Evolutionary conservation across 2,888 invertebrate genomes (phyloP).

Genomic region (Cremastinae sp.): DNA sequence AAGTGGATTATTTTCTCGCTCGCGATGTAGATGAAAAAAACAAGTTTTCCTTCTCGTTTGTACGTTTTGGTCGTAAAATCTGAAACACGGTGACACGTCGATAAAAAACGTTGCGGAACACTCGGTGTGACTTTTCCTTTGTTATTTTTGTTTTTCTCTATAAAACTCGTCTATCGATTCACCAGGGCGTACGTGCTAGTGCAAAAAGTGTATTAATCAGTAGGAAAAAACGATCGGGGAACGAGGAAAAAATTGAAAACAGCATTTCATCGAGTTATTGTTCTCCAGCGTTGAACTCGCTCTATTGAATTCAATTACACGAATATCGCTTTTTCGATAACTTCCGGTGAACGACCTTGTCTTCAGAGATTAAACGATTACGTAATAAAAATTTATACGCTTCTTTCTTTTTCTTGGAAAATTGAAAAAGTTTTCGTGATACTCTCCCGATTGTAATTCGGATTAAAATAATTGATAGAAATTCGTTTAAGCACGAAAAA

Average conservation of each 20-base stretch:
- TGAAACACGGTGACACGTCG: constrained; percentile 14
- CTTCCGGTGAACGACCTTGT: constrained; percentile 3
- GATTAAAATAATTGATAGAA: too few relatives aligned
- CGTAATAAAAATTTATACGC: constrained; percentile 11
- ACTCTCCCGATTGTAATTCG: too few relatives aligned
- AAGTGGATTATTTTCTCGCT: constrained; percentile 2
- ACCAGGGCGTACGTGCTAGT: constrained; percentile 6
- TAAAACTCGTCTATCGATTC: constrained; percentile 37
- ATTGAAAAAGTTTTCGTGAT: not conserved
- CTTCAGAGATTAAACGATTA: constrained; percentile 27
- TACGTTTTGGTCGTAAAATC: constrained; percentile 17
- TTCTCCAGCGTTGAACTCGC: constrained; percentile 17
- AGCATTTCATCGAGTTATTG: constrained; percentile 27
- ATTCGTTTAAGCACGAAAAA: too few relatives aligned
- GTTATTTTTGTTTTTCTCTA: constrained; percentile 13
- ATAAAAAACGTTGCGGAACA: constrained; percentile 35
- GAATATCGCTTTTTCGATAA: constrained; percentile 42
- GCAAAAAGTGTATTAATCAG: constrained; percentile 40
- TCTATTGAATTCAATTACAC: constrained; percentile 44
- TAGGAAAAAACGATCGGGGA: not conserved
- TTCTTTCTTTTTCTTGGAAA: not conserved
- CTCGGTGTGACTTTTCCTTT: constrained; percentile 24
- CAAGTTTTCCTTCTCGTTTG: constrained; percentile 20
- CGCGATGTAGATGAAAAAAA: constrained; percentile 10
- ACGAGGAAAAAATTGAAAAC: constrained; percentile 12